Conservation (phyloP, 2,888 invertebrate genomes). For the Caenorhabditis sp. region DNA sequence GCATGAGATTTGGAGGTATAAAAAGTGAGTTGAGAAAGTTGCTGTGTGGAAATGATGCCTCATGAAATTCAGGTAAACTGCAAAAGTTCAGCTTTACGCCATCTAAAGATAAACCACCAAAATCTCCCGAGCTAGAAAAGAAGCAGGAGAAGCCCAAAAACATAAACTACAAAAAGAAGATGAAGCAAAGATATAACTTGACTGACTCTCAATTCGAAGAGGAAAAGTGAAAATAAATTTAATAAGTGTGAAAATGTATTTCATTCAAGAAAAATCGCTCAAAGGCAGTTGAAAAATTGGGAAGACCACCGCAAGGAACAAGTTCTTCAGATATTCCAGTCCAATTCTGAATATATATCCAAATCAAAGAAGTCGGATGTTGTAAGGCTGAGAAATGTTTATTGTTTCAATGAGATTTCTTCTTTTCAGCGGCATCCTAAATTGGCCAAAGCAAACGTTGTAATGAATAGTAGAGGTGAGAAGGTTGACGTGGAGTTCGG, state of each 20-base stretch:
- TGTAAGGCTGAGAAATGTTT: conserved; percentile 10
- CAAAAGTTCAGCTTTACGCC: conserved; percentile 7
- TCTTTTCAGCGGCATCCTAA: conserved; percentile 40
- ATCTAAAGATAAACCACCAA: conserved; percentile 9
- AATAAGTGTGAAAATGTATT: not conserved
- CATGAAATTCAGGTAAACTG: not conserved
- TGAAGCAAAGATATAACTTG: conserved; percentile 43
- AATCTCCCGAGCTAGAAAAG: not conserved
- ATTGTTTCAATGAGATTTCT: not conserved
- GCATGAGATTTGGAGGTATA: conserved; percentile 4
- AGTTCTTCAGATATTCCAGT: conserved; percentile 44
- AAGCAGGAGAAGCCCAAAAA: conserved; percentile 20
- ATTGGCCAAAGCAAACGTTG: conserved; percentile 10
- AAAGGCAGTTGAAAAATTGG: conserved; percentile 48
- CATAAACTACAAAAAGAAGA: conserved; percentile 35
- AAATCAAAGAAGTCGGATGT: conserved; percentile 51
- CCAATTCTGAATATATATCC: conserved; percentile 52
- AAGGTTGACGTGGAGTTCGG: conserved; percentile 51
- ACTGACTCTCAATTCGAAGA: conserved; percentile 26
- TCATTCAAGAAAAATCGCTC: conserved; percentile 32
- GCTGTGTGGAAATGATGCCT: not conserved
- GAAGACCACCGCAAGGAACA: conserved; percentile 42
- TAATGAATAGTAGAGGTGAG: conserved; percentile 17
- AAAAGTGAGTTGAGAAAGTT: conserved; percentile 17
- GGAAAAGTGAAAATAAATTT: conserved; percentile 30